Conservation (phyloP, 2,113 vertebrate species). For the Callionymus lyra region DNA sequence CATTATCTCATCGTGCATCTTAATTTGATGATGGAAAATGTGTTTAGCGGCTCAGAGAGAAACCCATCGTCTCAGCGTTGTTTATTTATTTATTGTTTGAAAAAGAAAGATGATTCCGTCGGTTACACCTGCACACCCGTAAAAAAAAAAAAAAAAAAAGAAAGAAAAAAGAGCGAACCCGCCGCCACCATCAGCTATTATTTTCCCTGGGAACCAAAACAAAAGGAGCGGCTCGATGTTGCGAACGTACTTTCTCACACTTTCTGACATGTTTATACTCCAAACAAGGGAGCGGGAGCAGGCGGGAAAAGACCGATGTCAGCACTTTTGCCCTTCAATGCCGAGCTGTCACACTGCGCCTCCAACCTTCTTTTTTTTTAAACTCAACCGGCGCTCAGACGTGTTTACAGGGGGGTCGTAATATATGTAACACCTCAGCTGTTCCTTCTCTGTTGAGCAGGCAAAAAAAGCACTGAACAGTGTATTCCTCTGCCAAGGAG, state of each 20-base stretch:
- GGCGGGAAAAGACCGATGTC: slow-evolving; percentile 52
- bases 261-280: slow-evolving; percentile 60
- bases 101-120: too few relatives aligned
- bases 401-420: too few relatives aligned
- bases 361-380: too few relatives aligned
- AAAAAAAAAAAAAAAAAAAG: too few relatives aligned
- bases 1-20: slow-evolving; percentile 17
- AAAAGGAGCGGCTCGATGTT: slow-evolving; percentile 22
- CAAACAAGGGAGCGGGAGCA: slow-evolving; percentile 52
- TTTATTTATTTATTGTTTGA: too few relatives aligned
- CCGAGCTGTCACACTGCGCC: slow-evolving; percentile 23
- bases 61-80: background rate
- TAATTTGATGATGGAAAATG: slow-evolving; percentile 6
- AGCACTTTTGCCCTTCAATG: slow-evolving; percentile 46
- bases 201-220: slow-evolving; percentile 61
- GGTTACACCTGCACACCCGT: slow-evolving; percentile 23
- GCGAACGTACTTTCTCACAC: slow-evolving; percentile 57
- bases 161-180: too few relatives aligned
- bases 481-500: too few relatives aligned
- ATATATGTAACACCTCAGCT: too few relatives aligned
- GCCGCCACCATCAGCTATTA: slow-evolving; percentile 41
- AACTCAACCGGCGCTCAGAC: too few relatives aligned
- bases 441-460: too few relatives aligned
- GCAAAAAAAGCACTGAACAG: too few relatives aligned
- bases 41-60: slow-evolving; percentile 4